Percentiles rank a stretch among this genome's conserved stretches.
Conservation (phyloP, 2,113 vertebrate genomes). For the Hiodon tergisus region DNA sequence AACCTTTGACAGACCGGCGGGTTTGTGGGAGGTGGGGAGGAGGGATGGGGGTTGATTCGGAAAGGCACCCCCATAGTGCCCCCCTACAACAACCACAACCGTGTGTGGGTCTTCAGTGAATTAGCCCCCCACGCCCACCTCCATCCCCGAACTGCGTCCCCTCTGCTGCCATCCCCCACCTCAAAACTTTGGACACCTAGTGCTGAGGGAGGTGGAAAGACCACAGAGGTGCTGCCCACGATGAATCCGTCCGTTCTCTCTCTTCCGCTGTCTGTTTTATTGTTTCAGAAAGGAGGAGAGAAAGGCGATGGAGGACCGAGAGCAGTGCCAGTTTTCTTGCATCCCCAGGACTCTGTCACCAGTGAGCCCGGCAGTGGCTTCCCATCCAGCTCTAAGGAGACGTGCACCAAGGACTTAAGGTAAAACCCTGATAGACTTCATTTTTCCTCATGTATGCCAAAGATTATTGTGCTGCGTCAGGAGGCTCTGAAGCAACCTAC, state of each 20-base stretch:
- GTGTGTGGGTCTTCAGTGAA: background rate
- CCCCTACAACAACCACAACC: background rate
- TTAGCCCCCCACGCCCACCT: background rate
- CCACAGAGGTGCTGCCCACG: background rate
- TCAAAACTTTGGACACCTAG: too few species aligned
- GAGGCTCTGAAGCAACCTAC: too few species aligned
- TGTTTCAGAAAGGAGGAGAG: slow-evolving; percentile 3
- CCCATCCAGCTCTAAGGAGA: background rate
- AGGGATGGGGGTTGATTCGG: slow-evolving; percentile 51
- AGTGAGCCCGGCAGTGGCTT: background rate
- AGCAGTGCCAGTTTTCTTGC: background rate
- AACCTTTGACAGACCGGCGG: background rate
- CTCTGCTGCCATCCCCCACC: too few species aligned
- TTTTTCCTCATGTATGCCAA: background rate
- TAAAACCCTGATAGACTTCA: background rate
- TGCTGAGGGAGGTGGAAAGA: background rate
- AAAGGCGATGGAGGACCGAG: slow-evolving; percentile 1
- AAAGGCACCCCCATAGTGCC: slow-evolving; percentile 25
- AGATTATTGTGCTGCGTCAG: too few species aligned
- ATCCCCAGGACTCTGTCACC: background rate
- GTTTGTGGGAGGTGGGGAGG: slow-evolving; percentile 42
- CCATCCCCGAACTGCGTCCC: background rate
- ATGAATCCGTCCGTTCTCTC: background rate
- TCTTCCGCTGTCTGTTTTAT: background rate
- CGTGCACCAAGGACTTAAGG: background rate